Evolutionary conservation across 2,113 vertebrate species (phyloP), one percentile per base, ranked within the genome.

Genomic region (Nyctereutes procyonoides): DNA sequence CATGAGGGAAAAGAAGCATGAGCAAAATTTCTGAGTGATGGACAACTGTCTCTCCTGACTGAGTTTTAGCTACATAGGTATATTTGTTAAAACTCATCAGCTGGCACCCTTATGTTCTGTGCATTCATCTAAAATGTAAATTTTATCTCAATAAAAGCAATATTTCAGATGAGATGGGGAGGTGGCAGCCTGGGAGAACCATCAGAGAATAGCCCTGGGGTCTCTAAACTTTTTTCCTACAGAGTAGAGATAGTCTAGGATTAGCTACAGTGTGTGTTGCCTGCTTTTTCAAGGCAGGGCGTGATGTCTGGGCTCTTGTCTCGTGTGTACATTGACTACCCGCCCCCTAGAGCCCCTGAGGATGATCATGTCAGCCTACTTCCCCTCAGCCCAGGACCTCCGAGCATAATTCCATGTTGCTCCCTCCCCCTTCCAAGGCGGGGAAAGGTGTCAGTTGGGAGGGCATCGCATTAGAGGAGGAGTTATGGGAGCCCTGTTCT

Each of bases 271-370:
- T 3, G 9, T 14, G 24, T 55, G 3, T 30, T 28, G 19, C 24
- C 10, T n/a, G 83, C 24, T 58, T 60, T 35, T 58, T 15, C 14
- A 9, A 67, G 67, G 48, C 15, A 16, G 43, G 24, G 1, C 16
- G 0, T 15, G 63, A 22, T 38, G 17, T 24, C 12, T 7, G 11
- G 6, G 55, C n/a, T 53, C 17, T 5, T 14, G n/a, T n/a, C 48
- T 32, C 2, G 0, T 26, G 8, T 19, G 15, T 16, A 13, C 1
- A 11, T 4, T 28, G 28, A 9, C 26, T 10, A 15, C 51, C n/a
- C 43, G 7, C 53, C 20, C 20, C n/a, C 51, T 58, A 51, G 17
- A 10, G 48, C 15, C 10, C 87, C 55, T n/a, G 20, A 74, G 43
- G 55, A 20, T 9, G 8, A 8, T 14, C 32, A 0, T 28, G 43